Evolutionary conservation across 1,140 invertebrate species (phyloP), one percentile per base, ranked within the genome.

Genomic region (Procambarus clarkii): DNA sequence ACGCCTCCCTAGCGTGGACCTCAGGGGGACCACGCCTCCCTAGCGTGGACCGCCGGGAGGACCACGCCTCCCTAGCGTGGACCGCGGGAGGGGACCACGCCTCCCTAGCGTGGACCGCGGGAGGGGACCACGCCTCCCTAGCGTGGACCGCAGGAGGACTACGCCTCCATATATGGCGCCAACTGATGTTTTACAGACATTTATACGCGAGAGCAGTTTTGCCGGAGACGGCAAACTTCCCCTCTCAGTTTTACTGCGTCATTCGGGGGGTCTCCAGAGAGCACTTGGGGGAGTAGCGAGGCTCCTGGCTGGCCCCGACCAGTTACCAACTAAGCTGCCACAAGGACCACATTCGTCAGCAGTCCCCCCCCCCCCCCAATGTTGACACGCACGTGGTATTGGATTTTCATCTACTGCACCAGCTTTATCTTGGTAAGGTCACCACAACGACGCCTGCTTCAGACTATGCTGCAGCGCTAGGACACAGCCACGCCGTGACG

Each of bases 181-280:
- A 74, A 74, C 69, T 24, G n/a, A 5, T 74, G 69, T 74, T 34
- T 74, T 74, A 74, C 34, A 24, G 69, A 74, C 69, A 74, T 74
- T 74, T 34, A 74, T 74, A 24, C n/a, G n/a, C n/a, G 24, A 34
- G 60, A 34, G 15, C 69, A 74, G 69, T 74, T 74, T 74, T 74
- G 7, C 69, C 8, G 3, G 69, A 7, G n/a, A 74, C 5, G 7
- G 15, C n/a, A 74, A 74, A 34, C 69, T 74, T n/a, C 34, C n/a
- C 69, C 21, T 11, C 5, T n/a, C n/a, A 71, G 69, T 34, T 71
- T 71, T 71, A 34, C 7, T 71, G 69, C 24, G 34, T 74, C 24
- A 34, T 34, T 4, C 69, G 34, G 2, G 2, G 7, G 8, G 24
- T 74, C 34, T 34, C 69, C 34, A n/a, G 3, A 24, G 69, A 74